These are phyloP conservation scores for Cynopterus brachyotis DNA, from an alignment of 2,113 vertebrate species.

Conservation along the genomic window DNA sequence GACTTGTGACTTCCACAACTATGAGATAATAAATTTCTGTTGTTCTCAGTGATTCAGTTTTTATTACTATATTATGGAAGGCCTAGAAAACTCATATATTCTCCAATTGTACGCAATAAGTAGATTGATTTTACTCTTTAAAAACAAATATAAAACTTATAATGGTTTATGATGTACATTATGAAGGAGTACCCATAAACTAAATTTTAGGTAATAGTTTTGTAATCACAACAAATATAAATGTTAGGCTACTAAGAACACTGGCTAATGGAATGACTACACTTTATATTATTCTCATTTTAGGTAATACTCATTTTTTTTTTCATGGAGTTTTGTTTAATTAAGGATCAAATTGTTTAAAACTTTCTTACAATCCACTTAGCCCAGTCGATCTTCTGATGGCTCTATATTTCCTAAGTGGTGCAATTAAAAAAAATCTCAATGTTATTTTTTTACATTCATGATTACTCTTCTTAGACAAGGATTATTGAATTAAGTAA, in stretches of 20 bases:
- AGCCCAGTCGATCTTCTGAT: not conserved
- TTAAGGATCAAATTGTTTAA: conserved; percentile 45
- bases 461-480: conserved; percentile 43
- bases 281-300: conserved; percentile 37
- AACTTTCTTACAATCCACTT: not conserved
- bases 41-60: not conserved
- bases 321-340: conserved; percentile 52
- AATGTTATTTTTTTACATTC: not conserved
- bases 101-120: not conserved
- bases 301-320: conserved; percentile 43
- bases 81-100: not conserved
- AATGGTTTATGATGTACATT: not conserved
- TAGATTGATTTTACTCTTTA: conserved; percentile 25
- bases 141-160: not conserved
- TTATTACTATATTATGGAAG: not conserved
- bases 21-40: not conserved
- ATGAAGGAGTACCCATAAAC: not conserved
- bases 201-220: conserved; percentile 35
- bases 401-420: not conserved
- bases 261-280: not conserved
- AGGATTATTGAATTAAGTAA: conserved; percentile 59
- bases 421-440: conserved; percentile 1
- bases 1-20: not conserved
- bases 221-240: not conserved
- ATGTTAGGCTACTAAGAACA: conserved; percentile 7